Base-by-base conservation (phyloP, 92 coral and sea anemone species). In the Actinernus sp. region DNA sequence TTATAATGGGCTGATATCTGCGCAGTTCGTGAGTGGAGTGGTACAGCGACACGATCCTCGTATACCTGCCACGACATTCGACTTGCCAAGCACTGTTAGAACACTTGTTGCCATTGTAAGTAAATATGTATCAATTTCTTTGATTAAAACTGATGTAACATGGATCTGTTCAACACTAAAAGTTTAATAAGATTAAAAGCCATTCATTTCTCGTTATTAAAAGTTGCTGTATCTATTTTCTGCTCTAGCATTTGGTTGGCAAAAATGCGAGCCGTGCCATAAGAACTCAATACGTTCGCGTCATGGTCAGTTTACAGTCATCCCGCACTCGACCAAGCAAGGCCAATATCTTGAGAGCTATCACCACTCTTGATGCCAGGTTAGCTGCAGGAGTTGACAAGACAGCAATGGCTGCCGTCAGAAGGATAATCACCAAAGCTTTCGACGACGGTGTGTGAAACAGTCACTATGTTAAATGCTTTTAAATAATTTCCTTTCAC, bases 281-380 rank as follows among this genome's bases (percentile, higher is more conserved):
- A n/a, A n/a, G n/a, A n/a, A n/a, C n/a, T n/a, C n/a, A n/a, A n/a
- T n/a, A n/a, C n/a, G n/a, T n/a, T n/a, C n/a, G n/a, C n/a, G n/a
- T n/a, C n/a, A n/a, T n/a, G n/a, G n/a, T n/a, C n/a, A n/a, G n/a
- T n/a, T n/a, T n/a, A n/a, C 36, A 19, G 22, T 17, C 26, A 8
- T 1, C 30, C 30, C 26, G 16, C 16, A 38, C 3, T 6, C 45
- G 55, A 45, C 40, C 70, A 16, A 1, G 38, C 3, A 36, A 63
- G 29, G 24, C 56, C 1, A 63, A 63, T 26, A 32, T 63, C 23
- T 1, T 41, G 56, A 21, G 31, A 12, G 70, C 57, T 0, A 44
- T 63, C 1, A 17, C 54, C 4, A 63, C 52, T 23, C 19, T 6
- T 8, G 52, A 43, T 22, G 70, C 41, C 32, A 33, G 28, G 12